phyloP scores from a whole-genome alignment of 1,140 invertebrate genomes.

The Drosophila nigromelanica region DNA sequence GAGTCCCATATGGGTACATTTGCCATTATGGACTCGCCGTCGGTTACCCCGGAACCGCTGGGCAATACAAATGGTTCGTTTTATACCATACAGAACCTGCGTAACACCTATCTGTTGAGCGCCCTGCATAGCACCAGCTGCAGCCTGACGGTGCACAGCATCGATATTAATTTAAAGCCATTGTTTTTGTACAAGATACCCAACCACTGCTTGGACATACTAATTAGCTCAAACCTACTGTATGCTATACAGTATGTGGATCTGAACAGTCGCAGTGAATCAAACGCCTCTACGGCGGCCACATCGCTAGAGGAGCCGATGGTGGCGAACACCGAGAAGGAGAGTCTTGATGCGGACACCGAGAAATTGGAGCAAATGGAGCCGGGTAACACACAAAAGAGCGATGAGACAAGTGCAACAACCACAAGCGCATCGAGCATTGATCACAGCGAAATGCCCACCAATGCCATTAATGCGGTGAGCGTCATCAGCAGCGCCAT shows the following conservation, averaged over 20 bases:
- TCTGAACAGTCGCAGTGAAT: conserved; percentile 46
- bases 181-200: conserved; percentile 89
- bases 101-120: conserved; percentile 78
- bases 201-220: conserved; percentile 74
- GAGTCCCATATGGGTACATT: conserved; percentile 66
- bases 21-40: conserved; percentile 81
- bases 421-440: conserved; percentile 63
- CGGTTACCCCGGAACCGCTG: conserved; percentile 74
- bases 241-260: conserved; percentile 81
- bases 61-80: conserved; percentile 74
- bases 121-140: conserved; percentile 80
- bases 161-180: conserved; percentile 87
- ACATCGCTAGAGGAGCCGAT: conserved; percentile 55
- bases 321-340: conserved; percentile 70
- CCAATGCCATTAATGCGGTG: conserved; percentile 76
- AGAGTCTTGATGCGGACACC: conserved; percentile 70
- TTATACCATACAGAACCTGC: conserved; percentile 79
- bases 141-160: conserved; percentile 85
- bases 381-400: conserved; percentile 42
- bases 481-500: conserved; percentile 82
- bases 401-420: conserved; percentile 71
- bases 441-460: conserved; percentile 70
- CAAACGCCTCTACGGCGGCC: conserved; percentile 46
- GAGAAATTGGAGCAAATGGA: conserved; percentile 65
- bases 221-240: conserved; percentile 81